Conservation (phyloP, 1,140 invertebrate species). For the Bacillus rossius region DNA sequence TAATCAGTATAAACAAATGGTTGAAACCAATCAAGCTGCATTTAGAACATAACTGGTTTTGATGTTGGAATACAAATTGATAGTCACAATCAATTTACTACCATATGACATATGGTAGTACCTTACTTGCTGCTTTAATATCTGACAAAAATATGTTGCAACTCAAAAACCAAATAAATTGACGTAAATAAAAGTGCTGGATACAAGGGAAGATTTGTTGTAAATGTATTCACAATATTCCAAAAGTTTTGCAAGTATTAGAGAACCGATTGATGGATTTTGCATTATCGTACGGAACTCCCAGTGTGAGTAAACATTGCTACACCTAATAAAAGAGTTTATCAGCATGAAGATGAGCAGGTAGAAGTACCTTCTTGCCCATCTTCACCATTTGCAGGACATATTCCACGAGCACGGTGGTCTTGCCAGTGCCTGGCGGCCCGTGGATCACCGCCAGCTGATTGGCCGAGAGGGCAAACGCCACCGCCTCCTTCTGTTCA, state of each 20-base stretch:
- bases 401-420: slow-evolving; percentile 57
- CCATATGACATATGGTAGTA: too few species aligned
- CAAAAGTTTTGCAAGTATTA: not conserved
- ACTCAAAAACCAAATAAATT: too few species aligned
- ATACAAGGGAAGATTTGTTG: not conserved
- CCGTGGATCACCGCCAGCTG: slow-evolving; percentile 40
- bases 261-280: slow-evolving; percentile 7
- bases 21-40: too few species aligned
- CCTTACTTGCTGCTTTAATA: too few species aligned
- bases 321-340: too few species aligned
- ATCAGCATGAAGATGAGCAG: too few species aligned
- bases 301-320: too few species aligned
- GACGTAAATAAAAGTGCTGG: not conserved
- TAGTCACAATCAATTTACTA: too few species aligned
- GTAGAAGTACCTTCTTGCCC: slow-evolving; percentile 50
- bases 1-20: too few species aligned
- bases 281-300: slow-evolving; percentile 26
- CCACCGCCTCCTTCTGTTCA: slow-evolving; percentile 51
- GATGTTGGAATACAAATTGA: too few species aligned
- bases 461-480: slow-evolving; percentile 51
- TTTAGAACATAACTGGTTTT: too few species aligned
- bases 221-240: not conserved
- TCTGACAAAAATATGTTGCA: too few species aligned
- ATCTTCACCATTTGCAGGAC: slow-evolving; percentile 47
- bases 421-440: slow-evolving; percentile 55